Evolutionary conservation across 2,113 vertebrate genomes (phyloP).

Genomic region (Burhinus bistriatus): DNA sequence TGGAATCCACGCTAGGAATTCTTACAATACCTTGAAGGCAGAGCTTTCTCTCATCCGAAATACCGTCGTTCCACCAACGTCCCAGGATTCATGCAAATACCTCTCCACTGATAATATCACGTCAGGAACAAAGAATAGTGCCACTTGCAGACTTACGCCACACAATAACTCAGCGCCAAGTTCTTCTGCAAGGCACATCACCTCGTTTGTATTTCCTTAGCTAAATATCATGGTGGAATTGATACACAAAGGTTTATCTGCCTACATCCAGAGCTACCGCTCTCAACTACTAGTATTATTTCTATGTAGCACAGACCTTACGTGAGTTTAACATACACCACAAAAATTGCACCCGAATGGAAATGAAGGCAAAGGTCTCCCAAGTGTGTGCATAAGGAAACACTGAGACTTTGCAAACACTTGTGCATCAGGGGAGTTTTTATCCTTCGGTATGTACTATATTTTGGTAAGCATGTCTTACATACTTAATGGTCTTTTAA

Average conservation of each 20-base stretch:
- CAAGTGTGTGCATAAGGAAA: neutral
- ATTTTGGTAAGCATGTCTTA: neutral
- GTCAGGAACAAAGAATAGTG: neutral
- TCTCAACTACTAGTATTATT: neutral
- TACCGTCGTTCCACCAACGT: rapidly evolving
- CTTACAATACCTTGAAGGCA: neutral
- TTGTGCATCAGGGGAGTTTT: neutral
- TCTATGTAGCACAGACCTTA: neutral
- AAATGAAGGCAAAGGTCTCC: neutral
- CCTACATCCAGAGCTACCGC: neutral
- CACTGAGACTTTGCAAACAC: neutral
- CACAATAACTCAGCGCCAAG: no score
- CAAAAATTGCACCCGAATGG: neutral
- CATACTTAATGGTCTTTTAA: neutral
- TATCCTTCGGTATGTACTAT: neutral
- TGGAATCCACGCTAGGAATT: neutral
- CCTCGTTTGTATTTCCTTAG: neutral
- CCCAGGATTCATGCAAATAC: neutral
- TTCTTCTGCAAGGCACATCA: neutral
- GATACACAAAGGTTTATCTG: neutral
- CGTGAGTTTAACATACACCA: neutral
- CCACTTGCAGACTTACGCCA: neutral
- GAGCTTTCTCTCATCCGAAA: neutral
- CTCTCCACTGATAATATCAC: neutral
- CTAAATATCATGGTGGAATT: neutral